These are phyloP conservation scores for Arvicola amphibius DNA, from an alignment of 2,797 vertebrate genomes.

Conservation along the genomic window DNA sequence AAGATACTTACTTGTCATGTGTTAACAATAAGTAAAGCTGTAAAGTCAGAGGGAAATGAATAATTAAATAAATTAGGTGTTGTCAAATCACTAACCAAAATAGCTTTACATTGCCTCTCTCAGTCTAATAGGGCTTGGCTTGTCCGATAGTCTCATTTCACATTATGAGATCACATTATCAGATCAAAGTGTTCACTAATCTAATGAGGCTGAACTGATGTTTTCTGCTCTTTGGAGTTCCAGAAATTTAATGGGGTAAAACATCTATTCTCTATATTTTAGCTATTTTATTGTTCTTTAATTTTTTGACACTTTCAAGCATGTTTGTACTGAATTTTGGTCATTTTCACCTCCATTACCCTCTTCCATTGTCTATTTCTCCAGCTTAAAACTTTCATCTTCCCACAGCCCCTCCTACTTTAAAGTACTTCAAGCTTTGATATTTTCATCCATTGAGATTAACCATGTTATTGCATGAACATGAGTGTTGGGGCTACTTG, in stretches of 20 bases:
- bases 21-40: not conserved
- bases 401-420: not conserved
- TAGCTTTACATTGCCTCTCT: not conserved
- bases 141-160: not conserved
- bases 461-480: not conserved
- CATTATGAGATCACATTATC: not conserved
- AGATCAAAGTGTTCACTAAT: not conserved
- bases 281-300: not conserved
- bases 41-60: not conserved
- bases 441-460: not conserved
- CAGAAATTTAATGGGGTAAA: not conserved
- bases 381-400: not conserved
- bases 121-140: not conserved
- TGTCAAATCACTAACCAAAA: not conserved
- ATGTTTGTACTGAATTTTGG: not conserved
- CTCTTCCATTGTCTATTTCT: not conserved
- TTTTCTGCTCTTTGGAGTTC: not conserved
- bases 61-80: not conserved
- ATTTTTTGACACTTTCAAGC: not conserved
- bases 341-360: not conserved
- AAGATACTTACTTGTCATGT: not conserved
- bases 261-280: not conserved
- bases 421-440: not conserved
- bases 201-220: not conserved
- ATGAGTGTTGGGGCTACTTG: not conserved